These are phyloP conservation scores for Centropyge bicolor DNA, from an alignment of 2,797 vertebrate genomes.

Conservation along the genomic window DNA sequence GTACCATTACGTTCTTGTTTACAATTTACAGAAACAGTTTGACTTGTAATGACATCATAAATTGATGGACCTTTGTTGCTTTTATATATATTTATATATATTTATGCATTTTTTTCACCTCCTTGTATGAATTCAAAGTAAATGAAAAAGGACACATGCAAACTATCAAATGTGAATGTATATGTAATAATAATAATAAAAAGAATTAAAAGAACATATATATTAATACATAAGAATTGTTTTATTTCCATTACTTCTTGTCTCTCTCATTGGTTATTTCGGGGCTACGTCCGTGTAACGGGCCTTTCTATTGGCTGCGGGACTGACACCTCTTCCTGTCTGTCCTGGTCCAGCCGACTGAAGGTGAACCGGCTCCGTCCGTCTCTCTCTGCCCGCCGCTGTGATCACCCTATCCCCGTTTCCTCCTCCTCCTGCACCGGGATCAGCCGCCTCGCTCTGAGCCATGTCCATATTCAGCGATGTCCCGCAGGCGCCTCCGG, in stretches of 20 bases:
- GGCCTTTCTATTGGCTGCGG: slow-evolving; percentile 56
- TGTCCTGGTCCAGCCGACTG: slow-evolving; percentile 52
- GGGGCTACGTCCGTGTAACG: neutral
- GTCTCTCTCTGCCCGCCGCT: neutral
- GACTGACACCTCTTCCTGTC: slow-evolving; percentile 24
- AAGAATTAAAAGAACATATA: fast-evolving
- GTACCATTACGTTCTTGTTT: too few species aligned
- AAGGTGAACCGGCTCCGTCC: slow-evolving; percentile 79
- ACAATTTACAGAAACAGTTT: neutral
- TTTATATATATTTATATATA: too few species aligned
- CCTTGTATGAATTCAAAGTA: neutral
- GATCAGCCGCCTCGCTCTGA: neutral
- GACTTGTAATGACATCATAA: too few species aligned
- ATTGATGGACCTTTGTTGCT: too few species aligned
- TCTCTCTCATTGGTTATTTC: slow-evolving; percentile 65
- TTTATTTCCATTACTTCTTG: neutral
- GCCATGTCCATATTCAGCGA: slow-evolving; percentile 89
- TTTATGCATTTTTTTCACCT: too few species aligned
- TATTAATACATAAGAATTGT: too few species aligned
- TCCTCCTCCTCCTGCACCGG: slow-evolving; percentile 21
- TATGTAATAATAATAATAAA: too few species aligned
- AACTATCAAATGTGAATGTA: neutral
- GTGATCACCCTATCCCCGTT: neutral
- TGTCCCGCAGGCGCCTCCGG: slow-evolving; percentile 90
- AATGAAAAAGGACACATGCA: fast-evolving